Percentiles rank a stretch among this genome's conserved stretches.
Conservation (phyloP, 1,140 invertebrate genomes). For the Galleria mellonella region DNA sequence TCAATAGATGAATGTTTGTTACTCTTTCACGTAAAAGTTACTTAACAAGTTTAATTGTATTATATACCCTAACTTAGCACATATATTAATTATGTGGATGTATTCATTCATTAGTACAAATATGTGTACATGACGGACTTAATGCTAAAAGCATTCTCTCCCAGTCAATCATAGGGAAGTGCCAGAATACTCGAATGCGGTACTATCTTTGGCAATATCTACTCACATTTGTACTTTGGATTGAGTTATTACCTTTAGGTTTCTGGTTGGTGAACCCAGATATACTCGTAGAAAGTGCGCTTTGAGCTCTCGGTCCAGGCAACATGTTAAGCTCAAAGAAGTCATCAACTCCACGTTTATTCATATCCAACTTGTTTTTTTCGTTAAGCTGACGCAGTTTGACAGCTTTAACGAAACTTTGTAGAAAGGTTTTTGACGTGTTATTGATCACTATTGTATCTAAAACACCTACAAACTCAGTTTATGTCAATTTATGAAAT, state of each 20-base stretch:
- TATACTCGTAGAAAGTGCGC: slow-evolving; percentile 42
- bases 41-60: no score
- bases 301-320: slow-evolving; percentile 37
- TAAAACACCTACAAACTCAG: slow-evolving; percentile 32
- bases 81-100: no score
- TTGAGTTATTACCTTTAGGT: slow-evolving; percentile 39
- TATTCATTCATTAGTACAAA: no score
- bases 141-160: no score
- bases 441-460: slow-evolving; percentile 45
- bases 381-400: slow-evolving; percentile 52
- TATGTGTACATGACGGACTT: no score
- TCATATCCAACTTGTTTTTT: slow-evolving; percentile 41
- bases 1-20: no score
- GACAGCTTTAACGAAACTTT: slow-evolving; percentile 55
- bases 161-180: slow-evolving; percentile 3
- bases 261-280: slow-evolving; percentile 40
- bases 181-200: no score
- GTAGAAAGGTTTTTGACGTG: slow-evolving; percentile 46
- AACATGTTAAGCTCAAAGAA: slow-evolving; percentile 62
- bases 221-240: no score
- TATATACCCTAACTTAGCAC: no score
- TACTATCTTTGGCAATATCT: no score
- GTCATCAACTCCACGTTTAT: slow-evolving; percentile 39
- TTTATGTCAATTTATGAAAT: no score
- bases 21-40: no score